A percentile compares a stretch with the other conserved stretches of the same genome.
These are phyloP conservation scores for Fopius arisanus DNA, from an alignment of 1,140 invertebrate species.

Conservation along the genomic window DNA sequence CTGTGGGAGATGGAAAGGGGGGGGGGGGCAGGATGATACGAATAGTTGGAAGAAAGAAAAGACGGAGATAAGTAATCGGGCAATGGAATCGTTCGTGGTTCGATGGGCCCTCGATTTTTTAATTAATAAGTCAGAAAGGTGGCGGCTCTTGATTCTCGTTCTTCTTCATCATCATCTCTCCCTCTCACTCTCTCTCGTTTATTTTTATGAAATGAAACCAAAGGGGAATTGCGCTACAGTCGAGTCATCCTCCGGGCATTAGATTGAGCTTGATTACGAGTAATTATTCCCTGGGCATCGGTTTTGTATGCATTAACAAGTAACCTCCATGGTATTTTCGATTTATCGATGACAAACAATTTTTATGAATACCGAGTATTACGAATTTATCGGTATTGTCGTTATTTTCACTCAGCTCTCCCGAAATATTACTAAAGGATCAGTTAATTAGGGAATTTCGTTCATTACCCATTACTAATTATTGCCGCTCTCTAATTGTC, in stretches of 20 bases:
- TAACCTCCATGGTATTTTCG: background rate
- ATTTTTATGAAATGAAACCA: too few species aligned
- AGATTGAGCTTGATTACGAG: slow-evolving; percentile 63
- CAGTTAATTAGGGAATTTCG: background rate
- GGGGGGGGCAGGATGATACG: background rate
- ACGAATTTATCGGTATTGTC: too few species aligned
- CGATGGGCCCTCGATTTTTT: slow-evolving; percentile 10
- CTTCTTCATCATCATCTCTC: background rate
- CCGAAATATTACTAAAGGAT: background rate
- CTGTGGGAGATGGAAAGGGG: background rate
- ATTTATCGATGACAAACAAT: background rate
- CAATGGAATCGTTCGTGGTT: slow-evolving; percentile 10
- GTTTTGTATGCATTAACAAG: slow-evolving; percentile 6
- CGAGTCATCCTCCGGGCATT: slow-evolving; percentile 58
- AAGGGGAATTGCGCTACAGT: background rate
- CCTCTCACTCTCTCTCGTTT: background rate
- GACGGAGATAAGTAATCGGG: slow-evolving; percentile 3
- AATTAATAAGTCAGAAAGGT: slow-evolving; percentile 14
- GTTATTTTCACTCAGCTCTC: background rate
- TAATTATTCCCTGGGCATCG: slow-evolving; percentile 56
- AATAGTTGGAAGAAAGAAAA: background rate
- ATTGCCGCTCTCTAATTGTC: background rate
- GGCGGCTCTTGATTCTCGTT: slow-evolving; percentile 10
- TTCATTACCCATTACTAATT: background rate
- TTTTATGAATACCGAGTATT: background rate